Percentiles rank a stretch among this genome's conserved stretches.
Conservation (phyloP, 2,797 vertebrate species). For the Scomberomorus guttatus region DNA sequence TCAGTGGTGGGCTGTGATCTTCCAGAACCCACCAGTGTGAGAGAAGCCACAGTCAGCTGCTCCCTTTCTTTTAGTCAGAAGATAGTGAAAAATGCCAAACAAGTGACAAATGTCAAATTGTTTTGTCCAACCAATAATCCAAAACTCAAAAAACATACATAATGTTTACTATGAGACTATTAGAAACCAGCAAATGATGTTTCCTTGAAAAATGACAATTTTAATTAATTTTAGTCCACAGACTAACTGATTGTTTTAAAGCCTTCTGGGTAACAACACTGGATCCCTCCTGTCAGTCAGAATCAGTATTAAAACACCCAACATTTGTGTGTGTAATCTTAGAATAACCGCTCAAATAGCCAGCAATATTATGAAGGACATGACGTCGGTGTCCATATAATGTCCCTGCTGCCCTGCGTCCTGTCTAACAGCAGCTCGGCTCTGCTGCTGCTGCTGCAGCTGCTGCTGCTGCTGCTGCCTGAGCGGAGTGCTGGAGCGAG, state of each 20-base stretch:
- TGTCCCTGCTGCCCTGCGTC: slow-evolving; percentile 26
- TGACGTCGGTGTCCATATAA: slow-evolving; percentile 28
- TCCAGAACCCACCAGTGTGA: too few species aligned
- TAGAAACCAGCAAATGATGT: background rate
- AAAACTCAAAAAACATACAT: background rate
- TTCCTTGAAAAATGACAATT: too few species aligned
- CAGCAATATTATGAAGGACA: slow-evolving; percentile 5
- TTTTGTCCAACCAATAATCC: too few species aligned
- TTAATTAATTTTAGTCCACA: too few species aligned
- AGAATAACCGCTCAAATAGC: slow-evolving; percentile 9
- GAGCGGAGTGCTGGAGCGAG: slow-evolving; percentile 57
- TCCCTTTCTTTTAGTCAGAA: too few species aligned
- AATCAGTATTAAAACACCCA: background rate
- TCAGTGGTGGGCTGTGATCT: too few species aligned
- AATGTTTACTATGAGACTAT: background rate
- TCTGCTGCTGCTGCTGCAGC: slow-evolving; percentile 18
- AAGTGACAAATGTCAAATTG: background rate
- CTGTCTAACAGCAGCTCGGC: slow-evolving; percentile 35
- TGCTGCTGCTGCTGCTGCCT: slow-evolving; percentile 48
- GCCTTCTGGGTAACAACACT: background rate
- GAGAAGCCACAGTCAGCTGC: too few species aligned
- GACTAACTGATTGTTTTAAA: too few species aligned
- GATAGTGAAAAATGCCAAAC: background rate
- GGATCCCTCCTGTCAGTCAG: background rate
- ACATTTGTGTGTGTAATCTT: background rate